Conservation (phyloP, 2,113 vertebrate species). For the Hyla sarda region DNA sequence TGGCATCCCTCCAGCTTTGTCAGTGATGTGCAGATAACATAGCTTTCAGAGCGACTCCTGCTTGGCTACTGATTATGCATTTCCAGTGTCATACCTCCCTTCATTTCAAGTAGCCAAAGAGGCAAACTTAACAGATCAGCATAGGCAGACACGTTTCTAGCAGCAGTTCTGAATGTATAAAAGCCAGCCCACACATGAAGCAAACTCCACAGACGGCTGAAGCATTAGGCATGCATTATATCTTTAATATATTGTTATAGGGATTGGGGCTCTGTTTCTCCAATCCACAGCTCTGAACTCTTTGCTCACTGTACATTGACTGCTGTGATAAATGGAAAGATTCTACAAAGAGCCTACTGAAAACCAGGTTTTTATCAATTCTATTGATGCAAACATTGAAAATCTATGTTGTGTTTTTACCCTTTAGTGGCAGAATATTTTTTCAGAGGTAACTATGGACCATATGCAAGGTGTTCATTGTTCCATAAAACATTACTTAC, state of each 20-base stretch:
- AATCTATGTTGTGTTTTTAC: too few relatives aligned
- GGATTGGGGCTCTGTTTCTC: too few relatives aligned
- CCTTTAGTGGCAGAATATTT: too few relatives aligned
- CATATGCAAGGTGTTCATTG: too few relatives aligned
- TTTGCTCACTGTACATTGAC: not conserved
- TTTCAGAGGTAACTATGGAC: too few relatives aligned
- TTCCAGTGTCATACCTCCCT: slow-evolving; percentile 7
- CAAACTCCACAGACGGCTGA: not conserved
- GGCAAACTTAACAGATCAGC: slow-evolving; percentile 15
- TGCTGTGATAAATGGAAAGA: not conserved
- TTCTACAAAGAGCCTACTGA: not conserved
- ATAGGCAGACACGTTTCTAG: not conserved
- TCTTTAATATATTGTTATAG: not conserved
- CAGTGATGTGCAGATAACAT: slow-evolving; percentile 17
- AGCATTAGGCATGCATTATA: not conserved
- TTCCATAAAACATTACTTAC: too few relatives aligned
- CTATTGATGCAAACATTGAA: too few relatives aligned
- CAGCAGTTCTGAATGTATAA: not conserved
- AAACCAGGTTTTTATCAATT: too few relatives aligned
- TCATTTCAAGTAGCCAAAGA: slow-evolving; percentile 11
- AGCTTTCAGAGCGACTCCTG: slow-evolving; percentile 9
- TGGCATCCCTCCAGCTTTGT: slow-evolving; percentile 7
- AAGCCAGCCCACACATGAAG: not conserved
- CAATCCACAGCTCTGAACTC: too few relatives aligned
- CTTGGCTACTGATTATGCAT: slow-evolving; percentile 10